These are phyloP conservation scores for Crotalus horridus DNA, from an alignment of 2,113 vertebrate genomes.

Conservation along the genomic window DNA sequence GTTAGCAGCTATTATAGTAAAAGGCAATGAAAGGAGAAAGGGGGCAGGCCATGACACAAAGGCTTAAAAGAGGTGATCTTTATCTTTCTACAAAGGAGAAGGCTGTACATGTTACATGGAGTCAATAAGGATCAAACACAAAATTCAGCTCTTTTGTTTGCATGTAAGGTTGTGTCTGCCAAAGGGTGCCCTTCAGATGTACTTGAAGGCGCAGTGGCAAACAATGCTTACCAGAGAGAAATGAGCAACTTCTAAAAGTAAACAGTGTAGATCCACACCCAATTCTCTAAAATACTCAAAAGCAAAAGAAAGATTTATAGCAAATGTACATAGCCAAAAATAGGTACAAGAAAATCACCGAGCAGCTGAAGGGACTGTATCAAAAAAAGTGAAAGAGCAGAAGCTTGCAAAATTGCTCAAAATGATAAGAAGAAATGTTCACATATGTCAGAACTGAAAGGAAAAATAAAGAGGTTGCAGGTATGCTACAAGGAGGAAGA, in stretches of 20 bases:
- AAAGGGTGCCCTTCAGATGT: neutral
- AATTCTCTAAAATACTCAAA: neutral
- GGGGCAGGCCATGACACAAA: neutral
- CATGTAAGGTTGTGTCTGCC: neutral
- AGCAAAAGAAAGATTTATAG: neutral
- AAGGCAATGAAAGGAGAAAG: neutral
- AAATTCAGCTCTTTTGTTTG: neutral
- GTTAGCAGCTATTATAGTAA: neutral
- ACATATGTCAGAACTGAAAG: neutral
- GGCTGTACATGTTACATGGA: neutral
- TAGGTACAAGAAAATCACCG: neutral
- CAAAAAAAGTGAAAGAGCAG: neutral
- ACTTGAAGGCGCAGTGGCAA: neutral
- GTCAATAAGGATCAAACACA: neutral
- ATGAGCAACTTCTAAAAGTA: neutral
- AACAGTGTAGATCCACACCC: neutral
- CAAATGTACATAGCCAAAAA: neutral
- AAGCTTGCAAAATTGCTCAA: neutral
- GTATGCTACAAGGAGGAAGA: neutral
- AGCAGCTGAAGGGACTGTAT: neutral
- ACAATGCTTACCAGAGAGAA: neutral
- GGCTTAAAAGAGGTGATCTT: neutral
- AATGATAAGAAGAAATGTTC: neutral
- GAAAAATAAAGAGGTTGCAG: neutral
- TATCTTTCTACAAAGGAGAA: neutral